Evolutionary conservation across 2,113 vertebrate genomes (phyloP).

Genomic region (Cavia porcellus): DNA sequence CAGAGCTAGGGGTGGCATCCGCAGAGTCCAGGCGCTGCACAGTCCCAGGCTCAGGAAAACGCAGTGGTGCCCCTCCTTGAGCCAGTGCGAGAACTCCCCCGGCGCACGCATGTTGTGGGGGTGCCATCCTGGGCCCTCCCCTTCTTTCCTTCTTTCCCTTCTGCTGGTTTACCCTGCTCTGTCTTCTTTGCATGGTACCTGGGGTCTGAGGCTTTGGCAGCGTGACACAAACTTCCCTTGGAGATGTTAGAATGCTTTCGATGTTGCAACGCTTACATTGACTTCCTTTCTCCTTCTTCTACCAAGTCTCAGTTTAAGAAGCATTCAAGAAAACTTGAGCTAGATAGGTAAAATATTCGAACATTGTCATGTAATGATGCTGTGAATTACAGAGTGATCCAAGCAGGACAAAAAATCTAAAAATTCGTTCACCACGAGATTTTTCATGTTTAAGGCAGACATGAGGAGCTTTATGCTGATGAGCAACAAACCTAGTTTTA

Average conservation of each 20-base stretch:
- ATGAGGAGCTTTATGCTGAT: background rate
- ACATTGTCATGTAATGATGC: background rate
- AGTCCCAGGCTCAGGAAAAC: background rate
- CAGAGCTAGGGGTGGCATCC: background rate
- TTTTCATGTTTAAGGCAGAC: constrained; percentile 17
- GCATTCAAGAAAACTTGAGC: background rate
- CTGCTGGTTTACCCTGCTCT: background rate
- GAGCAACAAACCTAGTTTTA: background rate
- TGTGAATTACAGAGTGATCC: background rate
- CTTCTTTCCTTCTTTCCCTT: background rate
- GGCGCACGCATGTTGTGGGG: background rate
- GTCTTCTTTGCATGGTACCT: background rate
- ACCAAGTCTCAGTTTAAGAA: background rate
- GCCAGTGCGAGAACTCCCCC: background rate
- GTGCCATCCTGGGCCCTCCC: background rate
- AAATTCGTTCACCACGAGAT: background rate
- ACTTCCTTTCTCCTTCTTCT: background rate
- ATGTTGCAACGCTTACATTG: background rate
- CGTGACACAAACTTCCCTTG: background rate
- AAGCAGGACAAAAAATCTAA: constrained; percentile 8
- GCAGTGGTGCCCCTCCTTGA: background rate
- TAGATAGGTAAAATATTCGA: constrained; percentile 12
- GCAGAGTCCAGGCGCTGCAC: background rate
- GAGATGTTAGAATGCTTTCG: background rate
- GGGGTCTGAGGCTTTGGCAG: background rate